Percentiles rank a stretch among this genome's conserved stretches.
phyloP scores from a whole-genome alignment of 2,888 invertebrate genomes.

The Liodrosophila aerea region DNA sequence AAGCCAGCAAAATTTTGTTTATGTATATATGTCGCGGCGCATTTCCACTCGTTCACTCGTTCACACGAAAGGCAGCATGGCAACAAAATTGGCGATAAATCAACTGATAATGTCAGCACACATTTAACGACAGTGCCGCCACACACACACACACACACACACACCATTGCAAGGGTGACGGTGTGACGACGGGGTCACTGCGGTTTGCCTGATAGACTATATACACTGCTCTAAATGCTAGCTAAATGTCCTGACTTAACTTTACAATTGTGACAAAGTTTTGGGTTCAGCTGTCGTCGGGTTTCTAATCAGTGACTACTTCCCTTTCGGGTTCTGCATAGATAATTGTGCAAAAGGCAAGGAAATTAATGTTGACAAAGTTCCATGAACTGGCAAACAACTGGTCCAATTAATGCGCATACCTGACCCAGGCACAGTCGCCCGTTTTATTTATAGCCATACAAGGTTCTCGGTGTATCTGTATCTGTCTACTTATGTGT shows the following conservation, averaged over 20 bases:
- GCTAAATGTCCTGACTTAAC: constrained; percentile 29
- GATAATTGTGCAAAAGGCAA: constrained; percentile 16
- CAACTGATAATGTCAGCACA: constrained; percentile 75
- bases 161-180: background rate
- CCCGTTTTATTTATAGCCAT: no score
- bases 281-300: constrained; percentile 22
- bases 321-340: constrained; percentile 16
- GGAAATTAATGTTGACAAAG: constrained; percentile 34
- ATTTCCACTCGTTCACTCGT: constrained; percentile 40
- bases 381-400: constrained; percentile 8
- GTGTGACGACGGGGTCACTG: constrained; percentile 20
- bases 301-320: constrained; percentile 36
- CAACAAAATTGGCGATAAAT: constrained; percentile 70
- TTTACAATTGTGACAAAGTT: constrained; percentile 38
- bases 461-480: no score
- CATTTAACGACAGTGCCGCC: constrained; percentile 58
- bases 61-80: constrained; percentile 51
- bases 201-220: constrained; percentile 34
- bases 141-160: no score
- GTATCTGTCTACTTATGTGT: no score
- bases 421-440: no score
- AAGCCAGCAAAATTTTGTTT: constrained; percentile 39
- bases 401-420: no score
- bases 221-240: constrained; percentile 1
- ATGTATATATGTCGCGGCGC: constrained; percentile 42